Conservation (phyloP, 35 echinoderm and acorn worm species). For the Chiridota heheva region DNA sequence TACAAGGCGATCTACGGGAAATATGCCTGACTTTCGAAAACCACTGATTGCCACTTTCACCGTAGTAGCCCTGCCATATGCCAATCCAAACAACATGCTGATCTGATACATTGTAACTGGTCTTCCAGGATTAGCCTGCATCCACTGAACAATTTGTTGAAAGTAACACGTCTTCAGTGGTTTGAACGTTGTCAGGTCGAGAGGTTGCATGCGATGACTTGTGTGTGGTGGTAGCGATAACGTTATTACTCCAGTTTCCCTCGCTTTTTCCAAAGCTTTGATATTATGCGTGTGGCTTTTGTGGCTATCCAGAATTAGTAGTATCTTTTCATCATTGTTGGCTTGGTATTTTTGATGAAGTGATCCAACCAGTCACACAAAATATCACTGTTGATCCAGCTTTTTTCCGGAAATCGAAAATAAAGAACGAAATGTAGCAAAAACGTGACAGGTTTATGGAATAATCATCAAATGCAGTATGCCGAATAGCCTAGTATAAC, state of each 20-base stretch:
- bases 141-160: constrained; percentile 3
- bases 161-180: neutral
- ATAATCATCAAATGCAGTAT: too few species aligned
- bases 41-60: neutral
- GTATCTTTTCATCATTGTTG: neutral
- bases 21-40: constrained; percentile 24
- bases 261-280: neutral
- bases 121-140: neutral
- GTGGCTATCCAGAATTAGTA: constrained; percentile 5
- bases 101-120: constrained; percentile 7
- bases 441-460: too few species aligned
- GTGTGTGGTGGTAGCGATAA: constrained; percentile 5
- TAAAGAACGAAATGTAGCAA: too few species aligned
- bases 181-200: neutral
- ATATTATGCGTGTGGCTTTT: constrained; percentile 19
- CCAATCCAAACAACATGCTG: neutral
- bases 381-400: neutral
- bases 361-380: neutral
- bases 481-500: too few species aligned
- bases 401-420: neutral
- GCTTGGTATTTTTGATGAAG: neutral
- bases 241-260: neutral
- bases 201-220: neutral
- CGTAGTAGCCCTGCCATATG: neutral
- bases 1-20: constrained; percentile 11